Percentiles rank a stretch among this genome's conserved stretches.
Evolutionary conservation across 2,797 vertebrate genomes (phyloP).

Genomic region (Schizopygopsis malacanthus): DNA sequence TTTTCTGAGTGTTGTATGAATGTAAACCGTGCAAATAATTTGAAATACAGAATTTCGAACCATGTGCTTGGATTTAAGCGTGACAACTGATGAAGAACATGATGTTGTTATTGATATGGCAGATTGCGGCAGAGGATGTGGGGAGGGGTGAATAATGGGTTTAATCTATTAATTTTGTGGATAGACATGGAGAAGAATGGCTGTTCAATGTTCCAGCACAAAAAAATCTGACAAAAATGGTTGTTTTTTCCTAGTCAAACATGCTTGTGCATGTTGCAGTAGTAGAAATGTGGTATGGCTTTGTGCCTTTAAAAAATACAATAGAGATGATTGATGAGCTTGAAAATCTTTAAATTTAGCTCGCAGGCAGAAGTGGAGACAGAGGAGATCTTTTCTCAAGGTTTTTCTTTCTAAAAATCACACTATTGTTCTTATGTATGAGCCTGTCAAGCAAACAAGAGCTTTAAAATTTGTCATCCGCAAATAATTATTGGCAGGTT

Average conservation of each 20-base stretch:
- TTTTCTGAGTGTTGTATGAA: conserved; percentile 66
- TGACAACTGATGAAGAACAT: conserved; percentile 15
- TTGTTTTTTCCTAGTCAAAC: conserved; percentile 30
- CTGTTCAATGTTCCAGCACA: neutral
- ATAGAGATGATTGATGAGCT: conserved; percentile 52
- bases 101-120: conserved; percentile 14
- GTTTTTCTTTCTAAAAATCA: conserved; percentile 24
- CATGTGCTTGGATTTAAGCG: conserved; percentile 60
- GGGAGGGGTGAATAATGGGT: neutral
- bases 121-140: neutral
- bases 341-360: conserved; percentile 37
- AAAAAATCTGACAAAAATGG: conserved; percentile 17
- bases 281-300: conserved; percentile 45
- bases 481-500: conserved; percentile 36
- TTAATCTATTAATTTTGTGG: conserved; percentile 30
- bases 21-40: conserved; percentile 66
- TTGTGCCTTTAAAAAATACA: conserved; percentile 29
- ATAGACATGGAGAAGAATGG: conserved; percentile 12
- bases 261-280: conserved; percentile 8
- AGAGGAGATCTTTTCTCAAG: conserved; percentile 8
- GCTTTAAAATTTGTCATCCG: neutral
- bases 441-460: conserved; percentile 20
- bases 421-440: conserved; percentile 26
- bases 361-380: neutral
- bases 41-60: conserved; percentile 50